phyloP scores from a whole-genome alignment of 92 coral and sea anemone species.

The Umimayanthus chanpuru region DNA sequence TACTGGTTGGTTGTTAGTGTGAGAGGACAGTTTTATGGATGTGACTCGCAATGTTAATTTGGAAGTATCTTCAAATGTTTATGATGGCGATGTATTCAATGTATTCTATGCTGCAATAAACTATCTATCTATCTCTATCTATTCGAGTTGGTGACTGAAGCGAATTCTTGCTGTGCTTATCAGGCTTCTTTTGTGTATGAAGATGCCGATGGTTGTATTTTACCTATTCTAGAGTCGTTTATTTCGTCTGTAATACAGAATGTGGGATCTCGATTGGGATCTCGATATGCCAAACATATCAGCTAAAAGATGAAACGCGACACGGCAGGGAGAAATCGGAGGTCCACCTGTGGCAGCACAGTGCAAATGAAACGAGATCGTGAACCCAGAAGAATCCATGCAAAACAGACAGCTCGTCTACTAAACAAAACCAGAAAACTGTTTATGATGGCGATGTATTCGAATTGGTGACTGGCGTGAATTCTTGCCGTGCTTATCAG shows the following conservation, averaged over 20 bases:
- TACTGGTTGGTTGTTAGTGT: too few relatives aligned
- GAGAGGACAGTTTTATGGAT: too few relatives aligned
- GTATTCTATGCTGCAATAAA: too few relatives aligned
- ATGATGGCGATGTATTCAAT: neutral
- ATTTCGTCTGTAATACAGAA: neutral
- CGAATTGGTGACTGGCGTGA: neutral
- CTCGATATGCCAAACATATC: neutral
- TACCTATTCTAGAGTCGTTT: neutral
- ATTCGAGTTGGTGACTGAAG: neutral
- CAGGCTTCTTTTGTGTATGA: neutral
- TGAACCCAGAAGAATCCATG: neutral
- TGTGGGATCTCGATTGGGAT: neutral
- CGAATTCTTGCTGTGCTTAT: neutral
- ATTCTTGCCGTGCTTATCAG: neutral
- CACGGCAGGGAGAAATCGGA: too few relatives aligned
- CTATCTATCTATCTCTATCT: too few relatives aligned
- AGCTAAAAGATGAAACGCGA: too few relatives aligned
- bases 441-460: too few relatives aligned
- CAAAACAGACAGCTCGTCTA: neutral
- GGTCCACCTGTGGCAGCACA: too few relatives aligned
- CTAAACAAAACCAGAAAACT: neutral
- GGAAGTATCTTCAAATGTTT: neutral
- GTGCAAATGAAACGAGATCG: too few relatives aligned
- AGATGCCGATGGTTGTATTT: neutral
- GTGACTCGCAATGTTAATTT: neutral